phyloP scores from a whole-genome alignment of 1,140 invertebrate species.

The Pissodes strobi region DNA sequence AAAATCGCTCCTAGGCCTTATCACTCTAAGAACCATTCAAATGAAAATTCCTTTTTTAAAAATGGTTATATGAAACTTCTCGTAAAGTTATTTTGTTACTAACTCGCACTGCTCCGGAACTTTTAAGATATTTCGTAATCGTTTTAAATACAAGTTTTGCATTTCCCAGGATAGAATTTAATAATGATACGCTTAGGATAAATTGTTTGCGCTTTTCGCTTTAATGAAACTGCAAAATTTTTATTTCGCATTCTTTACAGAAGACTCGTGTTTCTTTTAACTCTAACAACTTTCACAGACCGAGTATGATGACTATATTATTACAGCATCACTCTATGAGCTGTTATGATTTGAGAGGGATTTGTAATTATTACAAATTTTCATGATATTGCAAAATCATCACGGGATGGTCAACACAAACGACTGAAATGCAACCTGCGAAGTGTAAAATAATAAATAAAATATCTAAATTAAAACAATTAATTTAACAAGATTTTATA shows the following conservation, averaged over 20 bases:
- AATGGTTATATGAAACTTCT: not conserved
- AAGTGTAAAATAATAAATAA: too few species aligned
- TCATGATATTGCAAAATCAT: too few species aligned
- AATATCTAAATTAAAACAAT: too few species aligned
- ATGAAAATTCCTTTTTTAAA: slow-evolving; percentile 12
- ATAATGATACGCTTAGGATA: slow-evolving; percentile 7
- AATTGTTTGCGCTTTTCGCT: not conserved
- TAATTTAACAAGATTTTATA: too few species aligned
- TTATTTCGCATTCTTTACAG: not conserved
- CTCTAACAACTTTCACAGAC: not conserved
- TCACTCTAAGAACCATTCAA: not conserved
- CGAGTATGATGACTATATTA: not conserved
- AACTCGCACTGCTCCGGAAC: not conserved
- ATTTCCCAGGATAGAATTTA: slow-evolving; percentile 9
- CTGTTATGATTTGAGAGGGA: not conserved
- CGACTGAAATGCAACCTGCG: too few species aligned
- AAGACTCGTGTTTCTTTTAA: not conserved
- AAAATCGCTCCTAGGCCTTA: not conserved
- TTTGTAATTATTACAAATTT: too few species aligned
- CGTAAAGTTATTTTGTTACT: slow-evolving; percentile 4
- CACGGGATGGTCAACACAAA: too few species aligned
- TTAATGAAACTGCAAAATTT: not conserved
- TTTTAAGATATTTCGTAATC: slow-evolving; percentile 16
- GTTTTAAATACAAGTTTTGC: not conserved
- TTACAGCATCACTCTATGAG: not conserved